phyloP scores from a whole-genome alignment of 2,888 invertebrate species.

The Melanophora roralis region DNA sequence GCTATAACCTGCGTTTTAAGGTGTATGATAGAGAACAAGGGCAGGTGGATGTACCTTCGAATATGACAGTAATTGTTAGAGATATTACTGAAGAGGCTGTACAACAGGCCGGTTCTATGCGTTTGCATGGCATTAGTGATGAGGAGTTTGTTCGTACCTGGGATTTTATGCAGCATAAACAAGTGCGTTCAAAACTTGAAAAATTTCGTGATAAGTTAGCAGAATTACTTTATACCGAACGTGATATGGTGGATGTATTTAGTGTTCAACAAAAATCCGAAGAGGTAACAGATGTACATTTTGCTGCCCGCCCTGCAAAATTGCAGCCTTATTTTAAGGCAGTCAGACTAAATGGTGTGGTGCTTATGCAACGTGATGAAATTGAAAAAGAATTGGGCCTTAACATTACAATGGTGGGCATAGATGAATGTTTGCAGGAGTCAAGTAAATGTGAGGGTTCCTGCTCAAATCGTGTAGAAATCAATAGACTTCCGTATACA shows the following conservation, averaged over 20 bases:
- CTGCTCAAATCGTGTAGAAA: slow-evolving; percentile 93
- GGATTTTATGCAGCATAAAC: slow-evolving; percentile 90
- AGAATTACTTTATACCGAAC: slow-evolving; percentile 88
- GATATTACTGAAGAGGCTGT: slow-evolving; percentile 97
- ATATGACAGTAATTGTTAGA: slow-evolving; percentile 94
- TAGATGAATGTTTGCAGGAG: slow-evolving; percentile 95
- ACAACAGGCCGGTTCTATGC: slow-evolving; percentile 93
- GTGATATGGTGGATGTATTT: slow-evolving; percentile 95
- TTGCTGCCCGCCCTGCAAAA: slow-evolving; percentile 91
- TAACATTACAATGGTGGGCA: slow-evolving; percentile 97
- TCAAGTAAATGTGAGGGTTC: slow-evolving; percentile 94
- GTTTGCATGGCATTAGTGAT: slow-evolving; percentile 94
- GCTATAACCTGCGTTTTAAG: slow-evolving; percentile 87
- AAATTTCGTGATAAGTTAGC: slow-evolving; percentile 92
- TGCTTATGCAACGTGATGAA: slow-evolving; percentile 93
- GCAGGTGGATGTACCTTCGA: slow-evolving; percentile 94
- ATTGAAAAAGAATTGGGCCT: slow-evolving; percentile 94
- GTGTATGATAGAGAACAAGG: slow-evolving; percentile 96
- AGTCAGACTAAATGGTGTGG: slow-evolving; percentile 93
- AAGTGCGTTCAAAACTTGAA: slow-evolving; percentile 90
- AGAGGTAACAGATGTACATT: slow-evolving; percentile 92
- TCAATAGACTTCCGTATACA: slow-evolving; percentile 89
- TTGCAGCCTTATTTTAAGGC: slow-evolving; percentile 91
- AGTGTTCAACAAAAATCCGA: slow-evolving; percentile 92
- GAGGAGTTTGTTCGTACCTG: slow-evolving; percentile 97